These are phyloP conservation scores for Zaprionus lachaisei DNA, from an alignment of 1,140 invertebrate species.

Conservation along the genomic window DNA sequence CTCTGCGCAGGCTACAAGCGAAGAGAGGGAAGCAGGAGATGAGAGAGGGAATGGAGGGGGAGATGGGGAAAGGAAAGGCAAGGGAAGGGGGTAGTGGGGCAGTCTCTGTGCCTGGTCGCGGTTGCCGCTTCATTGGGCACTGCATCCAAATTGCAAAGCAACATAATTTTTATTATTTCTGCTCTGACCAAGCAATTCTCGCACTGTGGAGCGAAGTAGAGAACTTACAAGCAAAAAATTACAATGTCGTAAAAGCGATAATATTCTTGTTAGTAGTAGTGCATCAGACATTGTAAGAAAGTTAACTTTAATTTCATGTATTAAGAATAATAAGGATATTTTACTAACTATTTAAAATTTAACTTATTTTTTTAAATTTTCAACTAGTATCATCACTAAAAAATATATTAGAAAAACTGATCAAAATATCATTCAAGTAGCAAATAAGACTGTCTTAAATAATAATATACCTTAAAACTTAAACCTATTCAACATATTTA, in stretches of 20 bases:
- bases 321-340: no score
- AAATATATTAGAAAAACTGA: no score
- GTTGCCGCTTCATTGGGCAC: conserved; percentile 46
- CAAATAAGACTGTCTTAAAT: no score
- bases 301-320: background rate
- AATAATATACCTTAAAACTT: no score
- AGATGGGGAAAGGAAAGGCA: background rate
- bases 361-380: no score
- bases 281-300: background rate
- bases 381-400: no score
- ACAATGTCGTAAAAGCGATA: background rate
- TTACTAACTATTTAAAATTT: no score
- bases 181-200: conserved; percentile 50
- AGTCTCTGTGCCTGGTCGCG: background rate
- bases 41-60: background rate
- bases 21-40: background rate
- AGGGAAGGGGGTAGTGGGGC: background rate
- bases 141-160: conserved; percentile 67
- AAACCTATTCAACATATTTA: background rate
- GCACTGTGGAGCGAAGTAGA: conserved; percentile 49
- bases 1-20: background rate
- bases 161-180: conserved; percentile 71
- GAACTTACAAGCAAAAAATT: background rate
- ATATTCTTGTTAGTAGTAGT: background rate
- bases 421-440: no score